Conservation (phyloP, 1,140 invertebrate species). For the Micrasema minimum region DNA sequence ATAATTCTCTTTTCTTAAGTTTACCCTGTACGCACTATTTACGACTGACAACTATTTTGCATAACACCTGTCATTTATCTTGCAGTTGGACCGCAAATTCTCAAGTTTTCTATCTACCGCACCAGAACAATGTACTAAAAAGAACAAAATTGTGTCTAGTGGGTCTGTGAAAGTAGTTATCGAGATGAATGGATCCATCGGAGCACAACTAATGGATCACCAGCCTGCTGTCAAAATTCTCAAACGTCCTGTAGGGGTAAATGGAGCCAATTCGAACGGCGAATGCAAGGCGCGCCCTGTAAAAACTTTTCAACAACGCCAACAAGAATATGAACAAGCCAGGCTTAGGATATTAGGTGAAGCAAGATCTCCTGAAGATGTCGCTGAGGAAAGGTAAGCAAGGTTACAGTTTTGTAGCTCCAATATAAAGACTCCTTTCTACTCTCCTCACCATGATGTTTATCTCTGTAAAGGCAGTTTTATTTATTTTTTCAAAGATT, state of each 20-base stretch:
- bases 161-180: constrained; percentile 26
- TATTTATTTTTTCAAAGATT: too few relatives aligned
- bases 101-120: constrained; percentile 24
- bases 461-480: too few relatives aligned
- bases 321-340: constrained; percentile 89
- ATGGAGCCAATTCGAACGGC: constrained; percentile 61
- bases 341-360: constrained; percentile 85
- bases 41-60: constrained; percentile 19
- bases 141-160: constrained; percentile 15
- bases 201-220: constrained; percentile 35
- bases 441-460: too few relatives aligned
- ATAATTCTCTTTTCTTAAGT: background rate
- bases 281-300: constrained; percentile 75
- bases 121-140: constrained; percentile 17
- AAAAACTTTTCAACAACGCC: constrained; percentile 86
- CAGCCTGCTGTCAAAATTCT: constrained; percentile 84
- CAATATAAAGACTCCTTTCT: too few relatives aligned
- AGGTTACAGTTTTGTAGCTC: too few relatives aligned
- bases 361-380: constrained; percentile 79
- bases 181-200: constrained; percentile 36
- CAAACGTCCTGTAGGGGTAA: constrained; percentile 70
- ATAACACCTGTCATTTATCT: constrained; percentile 42
- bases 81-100: constrained; percentile 42
- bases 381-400: constrained; percentile 71
- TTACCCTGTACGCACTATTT: background rate